Base-by-base conservation (phyloP, 1,140 invertebrate species). In the Heterodera carotae region DNA sequence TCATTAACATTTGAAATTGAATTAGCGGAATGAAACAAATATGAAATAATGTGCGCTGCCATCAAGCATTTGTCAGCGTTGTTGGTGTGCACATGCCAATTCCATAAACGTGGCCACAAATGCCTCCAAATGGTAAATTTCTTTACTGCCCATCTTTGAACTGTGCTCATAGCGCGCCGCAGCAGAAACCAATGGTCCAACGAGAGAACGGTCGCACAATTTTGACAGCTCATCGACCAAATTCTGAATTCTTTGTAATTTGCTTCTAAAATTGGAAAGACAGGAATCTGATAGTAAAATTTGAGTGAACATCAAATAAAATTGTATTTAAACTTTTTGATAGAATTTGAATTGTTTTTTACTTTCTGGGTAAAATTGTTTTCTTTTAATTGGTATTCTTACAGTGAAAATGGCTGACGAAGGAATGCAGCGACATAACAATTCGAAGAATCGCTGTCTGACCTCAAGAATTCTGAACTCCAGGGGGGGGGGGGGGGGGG, bases 391-490 rank as follows among this genome's bases (percentile, higher is more conserved):
- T n/a, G n/a, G n/a, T n/a, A n/a, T 27, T 39, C 76, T 87, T 84
- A 91, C 91, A 88, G 92, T 92, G 88, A 99, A 97, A 80, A 99
- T 97, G 27, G 96, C 89, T 88, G 96, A 93, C 1, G 93, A 91
- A 0, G 97, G 96, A 83, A 99, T 96, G 18, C 94, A 94, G 89
- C 98, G 96, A 22, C 92, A 93, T 2, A 98, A 89, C 18, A 99
- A 89, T 86, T 99, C 96, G 89, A 98, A 99, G 2, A 99, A 89
- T 83, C 94, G 91, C 56, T 91, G 92, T 60, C 97, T 90, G 1
- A 97, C 92, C 88, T 94, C 93, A 43, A 93, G 89, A 67, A 99
- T 87, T 86, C 89, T 90, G 80, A 43, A 43, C 39, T 43, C 12
- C 12, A 12, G 39, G 0, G 39, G n/a, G n/a, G n/a, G n/a, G n/a